These are phyloP conservation scores for Xenopus petersii DNA, from an alignment of 2,797 vertebrate genomes.

Conservation along the genomic window DNA sequence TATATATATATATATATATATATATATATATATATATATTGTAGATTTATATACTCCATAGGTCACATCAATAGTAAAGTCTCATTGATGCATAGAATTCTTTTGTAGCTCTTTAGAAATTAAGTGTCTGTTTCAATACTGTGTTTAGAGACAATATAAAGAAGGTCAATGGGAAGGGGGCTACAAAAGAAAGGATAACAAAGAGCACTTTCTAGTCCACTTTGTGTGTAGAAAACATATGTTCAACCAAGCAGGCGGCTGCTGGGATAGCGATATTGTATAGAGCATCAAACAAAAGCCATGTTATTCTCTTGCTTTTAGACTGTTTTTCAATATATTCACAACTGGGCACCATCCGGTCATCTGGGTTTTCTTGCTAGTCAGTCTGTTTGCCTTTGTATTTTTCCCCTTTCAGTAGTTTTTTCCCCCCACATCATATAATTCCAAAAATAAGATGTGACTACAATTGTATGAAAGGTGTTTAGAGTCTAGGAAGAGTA, in stretches of 20 bases:
- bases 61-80: slow-evolving; percentile 49
- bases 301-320: slow-evolving; percentile 59
- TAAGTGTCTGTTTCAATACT: slow-evolving; percentile 53
- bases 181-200: slow-evolving; percentile 77
- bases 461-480: slow-evolving; percentile 76
- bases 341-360: slow-evolving; percentile 77
- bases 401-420: slow-evolving; percentile 57
- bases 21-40: too few relatives aligned
- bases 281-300: slow-evolving; percentile 75
- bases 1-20: too few relatives aligned
- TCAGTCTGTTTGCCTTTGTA: slow-evolving; percentile 72
- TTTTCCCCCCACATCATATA: slow-evolving; percentile 79
- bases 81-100: slow-evolving; percentile 53
- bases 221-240: slow-evolving; percentile 89
- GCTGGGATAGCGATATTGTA: slow-evolving; percentile 80
- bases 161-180: slow-evolving; percentile 52
- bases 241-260: slow-evolving; percentile 81
- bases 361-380: slow-evolving; percentile 79
- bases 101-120: slow-evolving; percentile 54
- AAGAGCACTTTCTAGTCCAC: slow-evolving; percentile 84
- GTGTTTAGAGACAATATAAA: slow-evolving; percentile 61
- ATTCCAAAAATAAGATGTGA: slow-evolving; percentile 78
- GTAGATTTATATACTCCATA: too few relatives aligned
- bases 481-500: slow-evolving; percentile 64
- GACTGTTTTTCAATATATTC: slow-evolving; percentile 82